These are phyloP conservation scores for Sapajus apella DNA, from an alignment of 2,113 vertebrate species.

Conservation along the genomic window DNA sequence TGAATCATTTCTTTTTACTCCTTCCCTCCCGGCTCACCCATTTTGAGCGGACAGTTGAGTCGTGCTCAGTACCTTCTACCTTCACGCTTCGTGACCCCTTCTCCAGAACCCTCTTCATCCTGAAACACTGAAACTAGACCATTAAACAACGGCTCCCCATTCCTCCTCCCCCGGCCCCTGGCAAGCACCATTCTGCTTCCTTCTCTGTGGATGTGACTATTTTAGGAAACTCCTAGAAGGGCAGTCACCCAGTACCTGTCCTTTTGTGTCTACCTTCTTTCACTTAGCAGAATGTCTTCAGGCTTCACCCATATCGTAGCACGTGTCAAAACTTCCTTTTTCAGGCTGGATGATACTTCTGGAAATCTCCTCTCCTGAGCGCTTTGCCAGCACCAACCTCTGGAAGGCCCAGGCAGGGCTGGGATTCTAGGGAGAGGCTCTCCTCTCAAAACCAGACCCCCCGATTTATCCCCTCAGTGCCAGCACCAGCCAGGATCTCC, in stretches of 20 bases:
- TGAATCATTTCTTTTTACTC: too few relatives aligned
- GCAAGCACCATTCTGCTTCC: not conserved
- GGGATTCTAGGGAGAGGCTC: too few relatives aligned
- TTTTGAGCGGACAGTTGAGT: too few relatives aligned
- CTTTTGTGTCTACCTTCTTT: not conserved
- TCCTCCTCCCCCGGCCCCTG: too few relatives aligned
- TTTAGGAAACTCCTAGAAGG: not conserved
- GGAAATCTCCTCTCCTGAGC: not conserved
- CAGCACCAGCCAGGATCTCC: not conserved
- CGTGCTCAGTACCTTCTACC: not conserved
- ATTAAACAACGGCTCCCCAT: not conserved
- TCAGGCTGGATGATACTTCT: not conserved
- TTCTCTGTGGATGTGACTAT: not conserved
- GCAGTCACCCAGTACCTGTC: too few relatives aligned
- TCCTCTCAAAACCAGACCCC: not conserved
- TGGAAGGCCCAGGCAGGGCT: not conserved
- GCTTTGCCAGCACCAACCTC: not conserved
- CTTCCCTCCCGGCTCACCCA: too few relatives aligned
- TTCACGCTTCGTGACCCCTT: not conserved
- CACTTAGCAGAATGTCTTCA: not conserved
- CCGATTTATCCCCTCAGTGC: not conserved
- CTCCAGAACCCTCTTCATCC: not conserved
- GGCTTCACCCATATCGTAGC: not conserved
- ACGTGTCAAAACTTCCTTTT: not conserved
- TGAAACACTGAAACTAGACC: not conserved